Evolutionary conservation across 2,888 invertebrate genomes (phyloP), one percentile per base, ranked within the genome.

Genomic region (Neria commutata): DNA sequence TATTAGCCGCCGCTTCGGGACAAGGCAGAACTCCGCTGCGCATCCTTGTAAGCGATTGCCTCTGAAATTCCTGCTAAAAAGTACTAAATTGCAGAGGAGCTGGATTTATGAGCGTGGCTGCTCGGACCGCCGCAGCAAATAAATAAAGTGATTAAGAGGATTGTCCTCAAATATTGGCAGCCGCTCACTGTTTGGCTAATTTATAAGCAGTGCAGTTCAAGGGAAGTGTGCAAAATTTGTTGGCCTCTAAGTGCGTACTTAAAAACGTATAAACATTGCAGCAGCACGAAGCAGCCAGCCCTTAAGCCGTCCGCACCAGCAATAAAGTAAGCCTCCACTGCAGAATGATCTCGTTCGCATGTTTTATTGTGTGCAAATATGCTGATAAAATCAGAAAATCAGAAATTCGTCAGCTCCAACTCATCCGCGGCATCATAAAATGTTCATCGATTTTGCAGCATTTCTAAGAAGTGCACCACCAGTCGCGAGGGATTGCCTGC

Each of bases 131-230:
- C 50, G 40, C 48, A 47, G 48, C 62, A 64, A 67, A 72, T 71
- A 70, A 71, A 74, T 73, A 71, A 74, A 67, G 67, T 65, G 71
- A 71, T 71, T 73, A 73, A 70, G 67, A 63, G 68, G 70, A 71
- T 68, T 70, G 64, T 69, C 68, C 62, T 56, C 69, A 69, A 67
- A 68, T 67, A 67, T 64, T 72, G 70, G 65, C 71, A 73, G 72
- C 68, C 72, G 70, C 70, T 71, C 72, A 67, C 68, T 64, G 21
- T 42, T 42, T 14, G 5, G 42, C n/a, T 65, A 62, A 72, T 71
- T 72, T 71, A 71, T 66, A 21, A 6, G 42, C 6, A 4, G n/a
- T n/a, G n/a, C n/a, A n/a, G n/a, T n/a, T n/a, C n/a, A 17, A 42
- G 14, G 42, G 42, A 19, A 42, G 19, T 21, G 6, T 19, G 17